These are phyloP conservation scores for Acropora tenuis DNA, from an alignment of 64 coral and sea anemone genomes.

Conservation along the genomic window DNA sequence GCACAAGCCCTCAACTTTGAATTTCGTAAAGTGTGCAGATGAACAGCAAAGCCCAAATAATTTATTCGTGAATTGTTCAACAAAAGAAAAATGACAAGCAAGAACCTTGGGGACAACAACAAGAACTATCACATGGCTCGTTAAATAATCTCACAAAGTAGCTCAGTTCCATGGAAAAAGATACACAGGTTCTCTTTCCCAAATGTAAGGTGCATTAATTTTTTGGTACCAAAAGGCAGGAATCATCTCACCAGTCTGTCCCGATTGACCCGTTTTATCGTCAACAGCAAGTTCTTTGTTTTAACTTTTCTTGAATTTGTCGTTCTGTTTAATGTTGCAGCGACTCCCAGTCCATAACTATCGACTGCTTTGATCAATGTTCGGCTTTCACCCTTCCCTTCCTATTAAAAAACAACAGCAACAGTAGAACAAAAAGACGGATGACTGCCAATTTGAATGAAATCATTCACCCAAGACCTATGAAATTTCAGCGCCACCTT, in stretches of 20 bases:
- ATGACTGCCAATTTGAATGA: background rate
- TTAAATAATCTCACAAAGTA: too few relatives aligned
- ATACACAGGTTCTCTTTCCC: too few relatives aligned
- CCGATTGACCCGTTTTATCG: background rate
- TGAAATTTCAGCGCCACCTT: too few relatives aligned
- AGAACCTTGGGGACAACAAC: too few relatives aligned
- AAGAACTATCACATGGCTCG: too few relatives aligned
- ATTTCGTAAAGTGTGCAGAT: too few relatives aligned
- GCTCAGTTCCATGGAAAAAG: too few relatives aligned
- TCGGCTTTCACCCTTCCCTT: background rate
- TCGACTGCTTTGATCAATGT: slow-evolving; percentile 24
- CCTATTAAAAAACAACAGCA: background rate
- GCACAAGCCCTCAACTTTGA: too few relatives aligned
- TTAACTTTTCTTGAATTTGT: background rate
- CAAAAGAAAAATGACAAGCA: too few relatives aligned
- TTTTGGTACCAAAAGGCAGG: background rate
- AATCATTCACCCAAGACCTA: background rate
- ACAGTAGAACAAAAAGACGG: background rate
- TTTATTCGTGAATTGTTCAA: too few relatives aligned
- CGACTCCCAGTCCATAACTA: slow-evolving; percentile 27
- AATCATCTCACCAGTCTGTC: slow-evolving; percentile 11
- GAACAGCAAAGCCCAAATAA: too few relatives aligned
- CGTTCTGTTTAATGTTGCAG: slow-evolving; percentile 16
- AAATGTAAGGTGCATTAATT: too few relatives aligned
- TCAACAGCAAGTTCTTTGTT: slow-evolving; percentile 1